These are phyloP conservation scores for Equus quagga DNA, from an alignment of 2,113 vertebrate genomes.

Conservation along the genomic window DNA sequence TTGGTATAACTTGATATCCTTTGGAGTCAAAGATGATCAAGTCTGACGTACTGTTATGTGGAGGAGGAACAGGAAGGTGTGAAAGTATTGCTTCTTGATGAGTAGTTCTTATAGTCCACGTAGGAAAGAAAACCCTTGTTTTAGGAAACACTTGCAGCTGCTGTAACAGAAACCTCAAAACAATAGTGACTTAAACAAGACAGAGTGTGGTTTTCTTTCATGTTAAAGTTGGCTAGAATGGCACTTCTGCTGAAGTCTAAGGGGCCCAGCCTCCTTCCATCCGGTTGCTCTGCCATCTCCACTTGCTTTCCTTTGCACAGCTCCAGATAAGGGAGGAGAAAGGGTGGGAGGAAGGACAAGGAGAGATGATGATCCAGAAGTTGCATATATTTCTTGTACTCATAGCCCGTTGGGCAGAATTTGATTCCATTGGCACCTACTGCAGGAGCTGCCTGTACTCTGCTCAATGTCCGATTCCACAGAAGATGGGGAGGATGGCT, in stretches of 20 bases:
- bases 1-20: not conserved
- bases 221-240: not conserved
- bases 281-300: not conserved
- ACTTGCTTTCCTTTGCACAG: not conserved
- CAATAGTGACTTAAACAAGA: not conserved
- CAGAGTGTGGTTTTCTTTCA: not conserved
- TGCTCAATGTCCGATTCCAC: not conserved
- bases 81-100: not conserved
- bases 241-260: not conserved
- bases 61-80: not conserved
- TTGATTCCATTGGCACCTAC: not conserved
- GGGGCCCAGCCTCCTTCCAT: not conserved
- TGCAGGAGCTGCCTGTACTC: not conserved
- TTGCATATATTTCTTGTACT: not conserved
- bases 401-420: not conserved
- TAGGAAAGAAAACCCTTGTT: not conserved
- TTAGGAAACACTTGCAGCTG: not conserved
- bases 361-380: not conserved
- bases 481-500: not conserved
- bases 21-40: not conserved
- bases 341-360: not conserved
- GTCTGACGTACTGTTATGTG: not conserved
- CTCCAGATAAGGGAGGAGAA: not conserved
- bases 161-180: not conserved
- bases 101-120: not conserved